Conservation (phyloP, 2,113 vertebrate genomes). For the Odontophorus gujanensis region DNA sequence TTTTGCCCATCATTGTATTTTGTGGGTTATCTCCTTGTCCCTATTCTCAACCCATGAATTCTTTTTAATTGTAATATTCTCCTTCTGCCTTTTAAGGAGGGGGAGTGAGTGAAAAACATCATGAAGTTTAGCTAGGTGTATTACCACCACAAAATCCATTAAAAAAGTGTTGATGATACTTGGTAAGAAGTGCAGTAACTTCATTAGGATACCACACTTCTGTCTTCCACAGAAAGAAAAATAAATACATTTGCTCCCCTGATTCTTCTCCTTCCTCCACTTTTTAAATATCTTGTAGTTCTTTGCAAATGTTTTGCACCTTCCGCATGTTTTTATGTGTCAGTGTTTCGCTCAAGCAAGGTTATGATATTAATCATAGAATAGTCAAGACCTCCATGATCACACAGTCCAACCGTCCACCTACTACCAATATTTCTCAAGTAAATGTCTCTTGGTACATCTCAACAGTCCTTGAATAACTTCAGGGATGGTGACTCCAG, state of each 20-base stretch:
- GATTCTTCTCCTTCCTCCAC: not conserved
- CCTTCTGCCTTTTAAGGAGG: not conserved
- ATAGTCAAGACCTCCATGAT: too few relatives aligned
- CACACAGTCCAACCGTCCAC: too few relatives aligned
- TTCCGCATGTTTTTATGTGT: not conserved
- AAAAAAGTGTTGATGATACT: rapidly evolving
- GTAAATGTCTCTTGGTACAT: too few relatives aligned
- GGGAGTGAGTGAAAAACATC: not conserved
- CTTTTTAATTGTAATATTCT: not conserved
- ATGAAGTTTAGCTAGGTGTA: not conserved
- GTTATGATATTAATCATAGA: not conserved
- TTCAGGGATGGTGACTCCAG: too few relatives aligned
- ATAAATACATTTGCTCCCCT: not conserved
- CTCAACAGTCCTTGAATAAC: too few relatives aligned
- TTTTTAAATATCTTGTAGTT: not conserved
- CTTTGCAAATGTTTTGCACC: not conserved
- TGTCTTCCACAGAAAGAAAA: not conserved
- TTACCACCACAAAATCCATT: not conserved
- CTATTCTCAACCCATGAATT: not conserved
- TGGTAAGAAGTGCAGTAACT: not conserved
- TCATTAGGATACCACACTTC: rapidly evolving
- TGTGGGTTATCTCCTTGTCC: not conserved
- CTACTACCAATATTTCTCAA: too few relatives aligned
- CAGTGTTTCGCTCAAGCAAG: not conserved
- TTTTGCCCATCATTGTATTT: not conserved